Evolutionary conservation across 2,797 vertebrate genomes (phyloP).

Genomic region (Gambelia wislizenii): DNA sequence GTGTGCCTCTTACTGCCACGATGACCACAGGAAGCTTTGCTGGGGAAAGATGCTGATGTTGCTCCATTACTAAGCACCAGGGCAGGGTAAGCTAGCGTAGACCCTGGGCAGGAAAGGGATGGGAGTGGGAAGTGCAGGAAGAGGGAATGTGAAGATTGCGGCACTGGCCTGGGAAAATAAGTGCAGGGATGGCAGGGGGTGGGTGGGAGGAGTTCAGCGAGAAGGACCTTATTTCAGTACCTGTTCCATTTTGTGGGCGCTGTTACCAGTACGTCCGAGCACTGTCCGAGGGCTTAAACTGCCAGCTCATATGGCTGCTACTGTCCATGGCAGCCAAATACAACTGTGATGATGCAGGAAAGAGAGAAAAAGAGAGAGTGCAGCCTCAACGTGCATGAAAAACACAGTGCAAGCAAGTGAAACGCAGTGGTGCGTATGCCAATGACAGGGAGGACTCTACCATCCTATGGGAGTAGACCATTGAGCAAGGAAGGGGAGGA

Average conservation of each 20-base stretch:
- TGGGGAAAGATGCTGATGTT: constrained; percentile 13
- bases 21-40: constrained; percentile 18
- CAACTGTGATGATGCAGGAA: constrained; percentile 89
- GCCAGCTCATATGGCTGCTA: constrained; percentile 94
- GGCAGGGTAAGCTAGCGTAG: constrained; percentile 40
- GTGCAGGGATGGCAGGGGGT: constrained; percentile 74
- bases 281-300: constrained; percentile 96
- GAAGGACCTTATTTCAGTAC: constrained; percentile 88
- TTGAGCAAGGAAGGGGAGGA: constrained; percentile 70
- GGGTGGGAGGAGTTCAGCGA: constrained; percentile 68
- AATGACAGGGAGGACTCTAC: constrained; percentile 75
- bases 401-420: constrained; percentile 80
- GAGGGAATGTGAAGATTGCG: constrained; percentile 71
- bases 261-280: constrained; percentile 94
- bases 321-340: constrained; percentile 96
- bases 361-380: constrained; percentile 77
- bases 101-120: constrained; percentile 61
- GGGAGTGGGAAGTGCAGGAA: constrained; percentile 71
- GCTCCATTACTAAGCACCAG: constrained; percentile 56
- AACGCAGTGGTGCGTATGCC: constrained; percentile 66
- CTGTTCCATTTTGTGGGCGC: constrained; percentile 90
- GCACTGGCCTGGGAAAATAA: constrained; percentile 70
- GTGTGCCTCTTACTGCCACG: not conserved
- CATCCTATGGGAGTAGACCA: constrained; percentile 67
- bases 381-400: constrained; percentile 84